Evolutionary conservation across 35 echinoderm and acorn worm species (phyloP).

Genomic region (Ophiothrix spiculata): DNA sequence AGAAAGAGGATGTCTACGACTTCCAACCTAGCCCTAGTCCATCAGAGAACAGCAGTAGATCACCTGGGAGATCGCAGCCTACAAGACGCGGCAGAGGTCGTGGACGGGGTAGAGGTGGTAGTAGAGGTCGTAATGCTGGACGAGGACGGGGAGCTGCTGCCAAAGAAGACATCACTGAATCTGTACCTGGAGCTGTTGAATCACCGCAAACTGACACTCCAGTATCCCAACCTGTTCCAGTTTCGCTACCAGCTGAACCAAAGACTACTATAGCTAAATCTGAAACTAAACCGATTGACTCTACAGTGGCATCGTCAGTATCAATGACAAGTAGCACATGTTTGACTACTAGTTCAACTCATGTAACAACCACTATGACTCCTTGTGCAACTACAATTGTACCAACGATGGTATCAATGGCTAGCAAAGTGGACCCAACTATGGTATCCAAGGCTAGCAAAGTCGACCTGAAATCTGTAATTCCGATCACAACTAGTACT

Average conservation of each 20-base stretch:
- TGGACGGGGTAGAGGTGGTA: slow-evolving; percentile 42
- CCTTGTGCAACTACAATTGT: too few relatives aligned
- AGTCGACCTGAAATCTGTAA: background rate
- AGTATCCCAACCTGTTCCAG: background rate
- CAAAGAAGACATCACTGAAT: background rate
- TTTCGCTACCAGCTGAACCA: background rate
- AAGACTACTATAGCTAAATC: too few relatives aligned
- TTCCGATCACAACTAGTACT: background rate
- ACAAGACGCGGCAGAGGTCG: slow-evolving; percentile 28
- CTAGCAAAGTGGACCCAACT: too few relatives aligned
- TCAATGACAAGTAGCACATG: too few relatives aligned
- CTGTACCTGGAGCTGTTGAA: background rate
- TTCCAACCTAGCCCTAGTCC: slow-evolving; percentile 44
- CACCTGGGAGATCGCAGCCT: background rate
- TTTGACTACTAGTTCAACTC: too few relatives aligned
- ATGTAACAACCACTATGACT: too few relatives aligned
- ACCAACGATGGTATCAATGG: too few relatives aligned
- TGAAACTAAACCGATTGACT: background rate
- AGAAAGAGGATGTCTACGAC: slow-evolving; percentile 46
- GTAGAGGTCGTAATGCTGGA: slow-evolving; percentile 30
- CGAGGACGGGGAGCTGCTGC: slow-evolving; percentile 7
- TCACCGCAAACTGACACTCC: background rate
- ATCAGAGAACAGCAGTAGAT: slow-evolving; percentile 10
- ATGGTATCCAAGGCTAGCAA: background rate
- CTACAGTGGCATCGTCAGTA: background rate